Evolutionary conservation across 2,888 invertebrate genomes (phyloP).

Genomic region (Drosophila demipolita): DNA sequence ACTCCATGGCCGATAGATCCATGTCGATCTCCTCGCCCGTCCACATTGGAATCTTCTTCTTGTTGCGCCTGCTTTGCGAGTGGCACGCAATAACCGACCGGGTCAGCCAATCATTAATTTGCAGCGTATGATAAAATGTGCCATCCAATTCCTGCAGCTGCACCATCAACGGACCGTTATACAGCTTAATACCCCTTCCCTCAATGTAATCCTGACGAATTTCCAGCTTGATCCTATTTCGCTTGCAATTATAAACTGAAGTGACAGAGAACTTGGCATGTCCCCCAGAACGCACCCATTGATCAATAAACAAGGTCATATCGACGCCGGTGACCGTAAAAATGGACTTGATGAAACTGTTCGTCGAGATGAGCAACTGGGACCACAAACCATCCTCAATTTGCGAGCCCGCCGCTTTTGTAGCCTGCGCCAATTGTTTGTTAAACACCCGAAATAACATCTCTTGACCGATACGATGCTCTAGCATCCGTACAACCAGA

Average conservation of each 20-base stretch:
- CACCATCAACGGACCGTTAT: slow-evolving; percentile 97
- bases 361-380: slow-evolving; percentile 96
- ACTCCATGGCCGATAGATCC: slow-evolving; percentile 99
- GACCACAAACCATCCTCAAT: slow-evolving; percentile 95
- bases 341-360: slow-evolving; percentile 96
- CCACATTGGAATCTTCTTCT: slow-evolving; percentile 98
- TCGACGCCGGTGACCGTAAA: slow-evolving; percentile 99
- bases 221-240: slow-evolving; percentile 99
- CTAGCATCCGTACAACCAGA: slow-evolving; percentile 97
- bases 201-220: slow-evolving; percentile 95
- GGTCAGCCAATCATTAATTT: slow-evolving; percentile 97
- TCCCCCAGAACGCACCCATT: slow-evolving; percentile 98
- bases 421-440: slow-evolving; percentile 96
- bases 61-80: slow-evolving; percentile 98
- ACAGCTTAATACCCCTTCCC: slow-evolving; percentile 94
- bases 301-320: slow-evolving; percentile 98
- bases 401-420: slow-evolving; percentile 94
- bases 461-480: slow-evolving; percentile 97
- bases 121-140: slow-evolving; percentile 97
- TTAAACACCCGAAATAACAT: slow-evolving; percentile 97
- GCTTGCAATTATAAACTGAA: slow-evolving; percentile 97
- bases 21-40: slow-evolving; percentile 99
- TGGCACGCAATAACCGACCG: slow-evolving; percentile 99
- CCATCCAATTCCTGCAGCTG: slow-evolving; percentile 99
- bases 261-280: slow-evolving; percentile 97